Conservation (phyloP, 2,888 invertebrate species). For the Rhodophaea formosa region DNA sequence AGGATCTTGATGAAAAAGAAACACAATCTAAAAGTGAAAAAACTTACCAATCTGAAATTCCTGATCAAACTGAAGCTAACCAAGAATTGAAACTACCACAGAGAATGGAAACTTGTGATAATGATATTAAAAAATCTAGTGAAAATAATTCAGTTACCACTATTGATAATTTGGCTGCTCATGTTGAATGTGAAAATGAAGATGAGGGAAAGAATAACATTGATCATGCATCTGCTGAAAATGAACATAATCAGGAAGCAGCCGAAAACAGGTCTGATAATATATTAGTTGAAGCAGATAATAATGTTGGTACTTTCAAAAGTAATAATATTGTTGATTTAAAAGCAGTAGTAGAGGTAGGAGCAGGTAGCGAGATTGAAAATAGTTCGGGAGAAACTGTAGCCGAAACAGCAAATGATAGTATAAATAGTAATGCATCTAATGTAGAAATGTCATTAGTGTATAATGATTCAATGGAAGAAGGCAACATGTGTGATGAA, state of each 20-base stretch:
- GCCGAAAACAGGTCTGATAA: background rate
- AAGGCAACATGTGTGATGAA: slow-evolving; percentile 18
- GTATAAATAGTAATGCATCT: slow-evolving; percentile 33
- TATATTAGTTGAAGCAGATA: background rate
- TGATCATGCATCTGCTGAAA: background rate
- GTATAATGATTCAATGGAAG: slow-evolving; percentile 36
- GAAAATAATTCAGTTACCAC: slow-evolving; percentile 5
- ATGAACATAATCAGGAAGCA: background rate
- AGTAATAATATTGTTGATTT: background rate
- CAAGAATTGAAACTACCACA: slow-evolving; percentile 2
- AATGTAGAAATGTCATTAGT: slow-evolving; percentile 38
- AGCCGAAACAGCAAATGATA: slow-evolving; percentile 14
- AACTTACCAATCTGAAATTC: background rate
- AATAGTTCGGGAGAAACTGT: background rate
- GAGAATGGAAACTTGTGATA: slow-evolving; percentile 18
- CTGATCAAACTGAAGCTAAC: slow-evolving; percentile 23
- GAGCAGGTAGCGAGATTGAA: background rate
- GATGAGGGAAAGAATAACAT: slow-evolving; percentile 7
- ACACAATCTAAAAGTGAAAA: background rate
- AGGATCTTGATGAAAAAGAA: slow-evolving; percentile 44
- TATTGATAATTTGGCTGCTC: background rate
- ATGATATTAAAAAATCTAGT: slow-evolving; percentile 21
- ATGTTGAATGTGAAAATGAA: background rate
- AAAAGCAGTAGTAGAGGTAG: background rate
- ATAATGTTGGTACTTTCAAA: background rate